Conservation (phyloP, 2,797 vertebrate genomes). For the Hozukius guyotensis region DNA sequence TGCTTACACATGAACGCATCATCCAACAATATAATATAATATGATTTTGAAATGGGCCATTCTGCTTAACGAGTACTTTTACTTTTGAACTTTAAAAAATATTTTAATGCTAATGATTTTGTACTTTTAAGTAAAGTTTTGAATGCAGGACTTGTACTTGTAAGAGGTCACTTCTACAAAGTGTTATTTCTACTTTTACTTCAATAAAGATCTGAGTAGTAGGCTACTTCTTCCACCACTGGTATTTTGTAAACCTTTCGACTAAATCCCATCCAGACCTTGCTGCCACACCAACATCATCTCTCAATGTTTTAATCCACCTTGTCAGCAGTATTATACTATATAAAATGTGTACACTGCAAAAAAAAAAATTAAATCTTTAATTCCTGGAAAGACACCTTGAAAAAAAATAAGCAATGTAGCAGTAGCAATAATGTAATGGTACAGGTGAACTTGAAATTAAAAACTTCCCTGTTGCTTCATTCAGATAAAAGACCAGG, state of each 20-base stretch:
- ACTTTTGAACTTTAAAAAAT: not conserved
- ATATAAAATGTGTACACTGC: not conserved
- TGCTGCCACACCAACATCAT: not conserved
- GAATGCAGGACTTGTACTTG: not conserved
- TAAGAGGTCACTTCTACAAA: not conserved
- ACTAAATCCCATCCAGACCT: not conserved
- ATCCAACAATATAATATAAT: not conserved
- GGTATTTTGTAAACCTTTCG: not conserved
- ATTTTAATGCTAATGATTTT: not conserved
- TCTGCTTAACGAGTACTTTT: not conserved
- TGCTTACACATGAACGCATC: not conserved
- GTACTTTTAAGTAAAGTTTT: not conserved
- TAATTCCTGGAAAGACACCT: not conserved
- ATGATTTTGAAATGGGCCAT: not conserved
- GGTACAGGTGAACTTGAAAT: not conserved
- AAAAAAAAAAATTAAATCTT: slow-evolving; percentile 9
- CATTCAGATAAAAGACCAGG: not conserved
- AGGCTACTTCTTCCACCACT: not conserved
- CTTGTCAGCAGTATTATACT: not conserved
- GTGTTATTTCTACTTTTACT: not conserved
- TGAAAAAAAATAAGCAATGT: not conserved
- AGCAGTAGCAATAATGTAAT: slow-evolving; percentile 18
- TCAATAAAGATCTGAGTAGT: not conserved
- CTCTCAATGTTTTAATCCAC: not conserved
- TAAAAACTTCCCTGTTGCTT: not conserved